Evolutionary conservation across 2,888 invertebrate species (phyloP).

Genomic region (Callinectes sapidus): DNA sequence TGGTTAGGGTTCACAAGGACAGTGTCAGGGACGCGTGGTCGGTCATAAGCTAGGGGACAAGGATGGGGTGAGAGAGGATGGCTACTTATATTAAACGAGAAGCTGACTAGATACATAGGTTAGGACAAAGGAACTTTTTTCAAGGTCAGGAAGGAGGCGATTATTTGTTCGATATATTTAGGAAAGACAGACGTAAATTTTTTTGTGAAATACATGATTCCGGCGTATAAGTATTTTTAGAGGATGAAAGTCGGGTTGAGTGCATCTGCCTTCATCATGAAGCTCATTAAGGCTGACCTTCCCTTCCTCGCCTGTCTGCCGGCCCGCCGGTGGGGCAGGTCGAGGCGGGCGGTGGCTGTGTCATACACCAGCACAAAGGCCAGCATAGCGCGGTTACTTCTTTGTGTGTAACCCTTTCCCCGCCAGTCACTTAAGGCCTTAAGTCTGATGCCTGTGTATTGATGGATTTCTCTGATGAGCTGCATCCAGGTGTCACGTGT

Average conservation of each 20-base stretch:
- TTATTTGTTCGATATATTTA: not conserved
- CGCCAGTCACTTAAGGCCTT: not conserved
- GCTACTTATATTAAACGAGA: not conserved
- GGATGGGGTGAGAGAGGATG: not conserved
- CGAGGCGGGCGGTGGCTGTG: not conserved
- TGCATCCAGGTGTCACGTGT: not conserved
- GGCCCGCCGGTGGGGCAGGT: not conserved
- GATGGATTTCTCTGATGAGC: not conserved
- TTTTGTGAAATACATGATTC: not conserved
- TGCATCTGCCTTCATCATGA: not conserved
- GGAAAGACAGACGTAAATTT: not conserved
- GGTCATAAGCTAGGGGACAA: slow-evolving; percentile 29
- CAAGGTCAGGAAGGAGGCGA: not conserved
- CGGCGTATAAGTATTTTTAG: not conserved
- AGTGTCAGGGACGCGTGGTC: slow-evolving; percentile 4
- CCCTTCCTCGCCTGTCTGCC: not conserved
- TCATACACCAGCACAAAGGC: not conserved
- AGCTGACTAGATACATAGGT: not conserved
- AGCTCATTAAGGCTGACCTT: slow-evolving; percentile 1
- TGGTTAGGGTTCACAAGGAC: slow-evolving; percentile 40
- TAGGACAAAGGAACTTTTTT: not conserved
- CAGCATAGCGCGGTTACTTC: not conserved
- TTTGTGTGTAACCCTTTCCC: not conserved
- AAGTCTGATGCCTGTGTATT: not conserved
- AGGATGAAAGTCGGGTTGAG: not conserved